Evolutionary conservation across 2,888 invertebrate species (phyloP).

Genomic region (Tholera decimalis): DNA sequence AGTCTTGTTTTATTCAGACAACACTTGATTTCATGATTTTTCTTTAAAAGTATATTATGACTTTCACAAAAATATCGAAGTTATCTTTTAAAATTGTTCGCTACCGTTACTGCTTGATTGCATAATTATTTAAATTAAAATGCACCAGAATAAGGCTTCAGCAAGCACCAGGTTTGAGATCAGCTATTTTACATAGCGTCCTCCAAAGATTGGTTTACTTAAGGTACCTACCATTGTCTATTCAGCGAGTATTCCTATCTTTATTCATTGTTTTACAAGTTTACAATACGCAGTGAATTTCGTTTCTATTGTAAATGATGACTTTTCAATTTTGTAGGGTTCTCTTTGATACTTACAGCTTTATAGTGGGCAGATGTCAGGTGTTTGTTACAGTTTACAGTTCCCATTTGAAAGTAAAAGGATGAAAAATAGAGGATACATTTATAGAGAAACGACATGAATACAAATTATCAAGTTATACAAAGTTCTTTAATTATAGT

Average conservation of each 20-base stretch:
- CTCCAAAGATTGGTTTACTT: conserved; percentile 68
- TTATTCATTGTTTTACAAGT: conserved; percentile 70
- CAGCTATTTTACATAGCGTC: conserved; percentile 67
- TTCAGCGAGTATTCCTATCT: conserved; percentile 69
- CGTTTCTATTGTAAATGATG: conserved; percentile 70
- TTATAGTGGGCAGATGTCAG: conserved; percentile 27
- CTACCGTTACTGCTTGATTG: no score
- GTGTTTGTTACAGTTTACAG: conserved; percentile 7
- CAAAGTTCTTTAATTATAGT: no score
- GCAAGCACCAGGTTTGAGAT: conserved; percentile 58
- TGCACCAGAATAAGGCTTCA: conserved; percentile 57
- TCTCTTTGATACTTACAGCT: conserved; percentile 52
- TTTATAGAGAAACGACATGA: no score
- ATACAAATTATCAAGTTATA: no score
- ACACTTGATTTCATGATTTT: neutral
- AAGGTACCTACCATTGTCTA: conserved; percentile 65
- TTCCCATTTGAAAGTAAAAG: conserved; percentile 3
- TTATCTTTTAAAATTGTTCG: neutral
- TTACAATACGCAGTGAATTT: conserved; percentile 71
- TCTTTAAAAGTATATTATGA: neutral
- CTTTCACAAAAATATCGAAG: no score
- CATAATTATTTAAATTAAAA: no score
- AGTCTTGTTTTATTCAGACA: neutral
- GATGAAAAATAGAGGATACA: no score
- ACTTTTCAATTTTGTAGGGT: conserved; percentile 70